Base-by-base conservation (phyloP, 2,113 vertebrate species). In the Spea bombifrons region DNA sequence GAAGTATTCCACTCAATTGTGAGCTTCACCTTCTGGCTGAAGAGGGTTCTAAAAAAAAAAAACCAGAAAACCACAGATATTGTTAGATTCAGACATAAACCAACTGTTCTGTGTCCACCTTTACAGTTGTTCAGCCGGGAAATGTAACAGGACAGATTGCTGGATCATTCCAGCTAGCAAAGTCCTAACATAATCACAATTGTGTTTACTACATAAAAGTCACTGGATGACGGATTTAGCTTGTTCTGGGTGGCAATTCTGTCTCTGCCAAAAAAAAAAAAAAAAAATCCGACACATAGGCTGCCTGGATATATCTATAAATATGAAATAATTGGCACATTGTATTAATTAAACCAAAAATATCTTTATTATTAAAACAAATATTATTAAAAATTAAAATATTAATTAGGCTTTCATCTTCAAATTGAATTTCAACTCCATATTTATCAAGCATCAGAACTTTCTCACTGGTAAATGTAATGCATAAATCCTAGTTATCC, bases 1-100 rank as follows among this genome's bases (percentile, higher is more conserved):
- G 49, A 8, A 69, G 16, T 69, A 8, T 67, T 86, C 84, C 74
- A 83, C 53, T 66, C 44, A 53, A 8, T 45, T 66, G 7, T 59
- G 65, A 57, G 44, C 15, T 52, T 52, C 12, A 5, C 3, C 15
- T 76, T 30, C 76, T 70, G 83, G 16, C 64, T 68, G 45, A 50
- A 16, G 53, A 63, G 66, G 65, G 59, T 16, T 74, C 78, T 80
- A 71, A 17, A 80, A 80, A 12, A 59, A 59, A 59, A 8, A 59
- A 2, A 10, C 1, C 4, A 59, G 15, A 8, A 3, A 59, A 59
- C 30, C 43, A 80, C 43, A 74, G 46, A 50, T 65, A 74, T 80
- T 55, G 71, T 80, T 74, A 80, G 44, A 50, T 68, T 48, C 53
- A 45, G 44, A 16, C 66, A 3, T 66, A 80, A 68, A 67, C 68